Evolutionary conservation across 2,888 invertebrate species (phyloP), one percentile per base, ranked within the genome.

Genomic region (Vandiemenella viatica): DNA sequence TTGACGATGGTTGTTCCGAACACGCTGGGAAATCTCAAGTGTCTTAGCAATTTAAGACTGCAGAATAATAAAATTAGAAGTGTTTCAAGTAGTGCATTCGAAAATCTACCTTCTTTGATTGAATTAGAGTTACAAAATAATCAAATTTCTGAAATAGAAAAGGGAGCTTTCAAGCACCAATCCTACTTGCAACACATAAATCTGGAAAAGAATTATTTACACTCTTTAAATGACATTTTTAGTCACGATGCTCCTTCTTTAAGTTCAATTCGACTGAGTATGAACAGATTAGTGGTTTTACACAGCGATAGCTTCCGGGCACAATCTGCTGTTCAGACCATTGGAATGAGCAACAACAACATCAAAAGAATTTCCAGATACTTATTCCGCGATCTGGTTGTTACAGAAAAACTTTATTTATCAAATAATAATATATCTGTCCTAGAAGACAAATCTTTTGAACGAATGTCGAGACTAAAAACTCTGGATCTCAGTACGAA

Each of bases 281-380:
- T n/a, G n/a, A n/a, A n/a, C n/a, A n/a, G n/a, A n/a, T n/a, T n/a
- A n/a, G n/a, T n/a, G n/a, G n/a, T n/a, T n/a, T n/a, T n/a, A 49
- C 85, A 88, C 64, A 81, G 83, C 61, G 82, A 82, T 61, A 83
- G 88, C n/a, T 75, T 89, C 40, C 72, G 78, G 45, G 82, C 84
- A 37, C 87, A 89, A 65, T 77, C 79, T 3, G 83, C 81, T 60
- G 82, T 90, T 49, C 83, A 87, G 67, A 85, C 88, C 60, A 81
- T 91, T 79, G 88, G 88, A 84, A 70, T 91, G 55, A 83, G 83
- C 48, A 82, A 85, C 66, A 91, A 91, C 67, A 76, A 80, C 59
- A 69, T 91, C 52, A 77, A 75, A 50, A 70, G 77, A 50, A 71
- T 91, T 49, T 80, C 82, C 51, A 74, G 77, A 19, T 76, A 79